Percentiles rank a stretch among this genome's conserved stretches.
Conservation (phyloP, 2,113 vertebrate species). For the Hyaena hyaena region DNA sequence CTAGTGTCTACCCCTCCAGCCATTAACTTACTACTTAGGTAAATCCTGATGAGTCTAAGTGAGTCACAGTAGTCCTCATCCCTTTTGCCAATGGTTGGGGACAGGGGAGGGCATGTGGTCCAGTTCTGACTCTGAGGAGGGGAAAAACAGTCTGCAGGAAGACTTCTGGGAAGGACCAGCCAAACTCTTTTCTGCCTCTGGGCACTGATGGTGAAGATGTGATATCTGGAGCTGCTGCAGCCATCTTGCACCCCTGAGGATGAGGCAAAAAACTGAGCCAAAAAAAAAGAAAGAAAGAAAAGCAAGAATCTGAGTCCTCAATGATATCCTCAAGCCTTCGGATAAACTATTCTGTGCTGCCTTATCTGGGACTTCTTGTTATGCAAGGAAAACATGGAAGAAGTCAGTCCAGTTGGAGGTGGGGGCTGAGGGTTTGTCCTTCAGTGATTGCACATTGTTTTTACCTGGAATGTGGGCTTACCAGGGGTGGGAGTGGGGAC, state of each 20-base stretch:
- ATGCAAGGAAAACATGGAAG: background rate
- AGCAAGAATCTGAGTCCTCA: background rate
- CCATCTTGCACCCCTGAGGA: background rate
- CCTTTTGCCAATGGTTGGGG: background rate
- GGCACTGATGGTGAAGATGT: background rate
- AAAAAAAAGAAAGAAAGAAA: background rate
- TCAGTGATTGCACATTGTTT: background rate
- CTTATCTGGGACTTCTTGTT: background rate
- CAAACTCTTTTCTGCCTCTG: background rate
- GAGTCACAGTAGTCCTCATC: background rate
- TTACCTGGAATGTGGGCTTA: background rate
- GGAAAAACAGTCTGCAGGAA: background rate
- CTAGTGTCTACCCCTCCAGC: background rate
- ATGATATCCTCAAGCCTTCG: background rate
- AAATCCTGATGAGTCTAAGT: background rate
- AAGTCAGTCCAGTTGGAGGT: background rate
- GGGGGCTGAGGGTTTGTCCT: background rate
- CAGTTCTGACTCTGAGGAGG: background rate
- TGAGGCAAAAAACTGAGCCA: background rate
- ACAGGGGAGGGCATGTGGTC: rapidly evolving
- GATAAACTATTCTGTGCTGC: background rate
- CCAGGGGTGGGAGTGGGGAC: background rate
- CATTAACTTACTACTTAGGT: background rate
- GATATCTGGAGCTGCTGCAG: background rate
- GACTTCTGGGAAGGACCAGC: background rate